Evolutionary conservation across 2,797 vertebrate species (phyloP).

Genomic region (Ataeniobius toweri): DNA sequence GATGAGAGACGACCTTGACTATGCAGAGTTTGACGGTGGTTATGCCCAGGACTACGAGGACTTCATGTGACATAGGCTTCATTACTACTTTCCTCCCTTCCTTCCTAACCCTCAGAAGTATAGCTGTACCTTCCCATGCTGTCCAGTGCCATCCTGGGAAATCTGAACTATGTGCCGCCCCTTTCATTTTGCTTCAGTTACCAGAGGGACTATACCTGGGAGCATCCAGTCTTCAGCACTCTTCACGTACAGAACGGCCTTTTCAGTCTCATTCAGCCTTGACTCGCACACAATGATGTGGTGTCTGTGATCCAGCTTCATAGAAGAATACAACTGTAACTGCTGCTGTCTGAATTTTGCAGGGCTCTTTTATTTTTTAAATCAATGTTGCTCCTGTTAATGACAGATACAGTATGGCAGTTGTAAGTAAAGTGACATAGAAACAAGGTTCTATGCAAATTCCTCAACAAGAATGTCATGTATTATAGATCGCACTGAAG

Average conservation of each 20-base stretch:
- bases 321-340: constrained; percentile 63
- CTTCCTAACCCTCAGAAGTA: constrained; percentile 82
- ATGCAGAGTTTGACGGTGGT: constrained; percentile 88
- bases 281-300: constrained; percentile 55
- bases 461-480: constrained; percentile 78
- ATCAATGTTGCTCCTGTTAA: constrained; percentile 70
- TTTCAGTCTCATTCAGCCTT: constrained; percentile 76
- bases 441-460: constrained; percentile 86
- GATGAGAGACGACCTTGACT: constrained; percentile 93
- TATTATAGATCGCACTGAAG: constrained; percentile 72
- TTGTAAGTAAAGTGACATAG: constrained; percentile 76
- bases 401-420: constrained; percentile 70
- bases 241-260: constrained; percentile 78
- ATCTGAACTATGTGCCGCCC: constrained; percentile 86
- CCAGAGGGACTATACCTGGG: constrained; percentile 77
- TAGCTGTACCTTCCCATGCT: constrained; percentile 91
- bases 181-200: constrained; percentile 80
- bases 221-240: constrained; percentile 71
- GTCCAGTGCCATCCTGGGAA: constrained; percentile 93
- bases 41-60: constrained; percentile 96
- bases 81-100: constrained; percentile 73
- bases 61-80: constrained; percentile 94
- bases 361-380: constrained; percentile 56
- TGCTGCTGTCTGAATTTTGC: constrained; percentile 67
- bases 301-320: constrained; percentile 67